Evolutionary conservation across 2,113 vertebrate species (phyloP).

Genomic region (Pelecanus crispus): DNA sequence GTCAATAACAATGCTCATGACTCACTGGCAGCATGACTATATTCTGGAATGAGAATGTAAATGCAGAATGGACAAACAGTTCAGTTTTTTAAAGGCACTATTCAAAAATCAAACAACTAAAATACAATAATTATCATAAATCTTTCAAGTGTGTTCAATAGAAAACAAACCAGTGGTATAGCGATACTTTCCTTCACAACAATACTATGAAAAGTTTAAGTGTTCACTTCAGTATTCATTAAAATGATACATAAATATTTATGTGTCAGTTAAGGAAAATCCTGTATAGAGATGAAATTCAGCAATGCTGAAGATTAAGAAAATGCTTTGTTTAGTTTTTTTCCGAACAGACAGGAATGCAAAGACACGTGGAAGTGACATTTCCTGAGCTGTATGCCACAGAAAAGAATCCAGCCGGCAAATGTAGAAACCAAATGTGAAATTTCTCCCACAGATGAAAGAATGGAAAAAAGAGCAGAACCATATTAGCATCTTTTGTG

Average conservation of each 20-base stretch:
- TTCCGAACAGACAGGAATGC: not conserved
- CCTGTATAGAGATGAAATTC: not conserved
- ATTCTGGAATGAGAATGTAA: not conserved
- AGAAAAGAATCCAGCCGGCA: not conserved
- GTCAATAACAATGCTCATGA: not conserved
- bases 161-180: not conserved
- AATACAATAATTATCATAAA: not conserved
- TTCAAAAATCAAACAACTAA: not conserved
- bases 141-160: not conserved
- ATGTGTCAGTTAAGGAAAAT: not conserved
- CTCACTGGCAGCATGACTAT: not conserved
- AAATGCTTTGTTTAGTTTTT: not conserved
- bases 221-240: not conserved
- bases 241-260: not conserved
- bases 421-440: not conserved
- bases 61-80: not conserved
- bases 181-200: not conserved
- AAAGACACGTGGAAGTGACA: not conserved
- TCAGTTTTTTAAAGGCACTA: not conserved
- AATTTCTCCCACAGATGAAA: not conserved
- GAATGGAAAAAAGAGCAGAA: not conserved
- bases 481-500: not conserved
- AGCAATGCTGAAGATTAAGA: not conserved
- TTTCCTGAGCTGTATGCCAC: not conserved
- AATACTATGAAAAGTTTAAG: not conserved